A percentile compares a stretch with the other conserved stretches of the same genome.
Evolutionary conservation across 1,140 invertebrate genomes (phyloP).

Genomic region (Micrasema minimum): DNA sequence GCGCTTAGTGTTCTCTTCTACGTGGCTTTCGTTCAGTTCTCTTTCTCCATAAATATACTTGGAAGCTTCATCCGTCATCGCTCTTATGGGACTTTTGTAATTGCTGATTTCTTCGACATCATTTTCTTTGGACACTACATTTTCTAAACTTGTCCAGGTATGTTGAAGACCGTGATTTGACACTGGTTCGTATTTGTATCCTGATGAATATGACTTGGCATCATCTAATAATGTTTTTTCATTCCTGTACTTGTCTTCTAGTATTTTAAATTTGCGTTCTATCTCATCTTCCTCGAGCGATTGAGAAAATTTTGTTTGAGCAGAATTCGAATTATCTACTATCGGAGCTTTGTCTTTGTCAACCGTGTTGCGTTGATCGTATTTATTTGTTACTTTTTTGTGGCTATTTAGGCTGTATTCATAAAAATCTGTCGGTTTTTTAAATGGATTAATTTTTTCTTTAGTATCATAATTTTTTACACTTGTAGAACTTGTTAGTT

Average conservation of each 20-base stretch:
- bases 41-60: conserved; percentile 21
- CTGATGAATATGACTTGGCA: conserved; percentile 1
- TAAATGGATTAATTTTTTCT: neutral
- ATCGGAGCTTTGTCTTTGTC: neutral
- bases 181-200: conserved; percentile 18
- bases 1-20: neutral
- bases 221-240: conserved; percentile 27
- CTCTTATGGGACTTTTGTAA: neutral
- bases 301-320: neutral
- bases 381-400: neutral
- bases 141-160: conserved; percentile 43
- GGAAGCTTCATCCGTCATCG: conserved; percentile 19
- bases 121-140: conserved; percentile 41
- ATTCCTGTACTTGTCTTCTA: conserved; percentile 48
- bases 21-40: neutral
- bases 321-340: neutral
- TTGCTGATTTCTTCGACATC: conserved; percentile 3
- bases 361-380: neutral
- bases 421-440: conserved; percentile 1
- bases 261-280: conserved; percentile 47
- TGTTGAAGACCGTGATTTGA: conserved; percentile 22
- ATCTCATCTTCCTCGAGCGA: conserved; percentile 43
- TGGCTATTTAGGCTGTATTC: neutral
- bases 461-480: neutral
- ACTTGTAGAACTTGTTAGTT: neutral